Base-by-base conservation (phyloP, 2,888 invertebrate genomes). In the Notodonta dromedarius region DNA sequence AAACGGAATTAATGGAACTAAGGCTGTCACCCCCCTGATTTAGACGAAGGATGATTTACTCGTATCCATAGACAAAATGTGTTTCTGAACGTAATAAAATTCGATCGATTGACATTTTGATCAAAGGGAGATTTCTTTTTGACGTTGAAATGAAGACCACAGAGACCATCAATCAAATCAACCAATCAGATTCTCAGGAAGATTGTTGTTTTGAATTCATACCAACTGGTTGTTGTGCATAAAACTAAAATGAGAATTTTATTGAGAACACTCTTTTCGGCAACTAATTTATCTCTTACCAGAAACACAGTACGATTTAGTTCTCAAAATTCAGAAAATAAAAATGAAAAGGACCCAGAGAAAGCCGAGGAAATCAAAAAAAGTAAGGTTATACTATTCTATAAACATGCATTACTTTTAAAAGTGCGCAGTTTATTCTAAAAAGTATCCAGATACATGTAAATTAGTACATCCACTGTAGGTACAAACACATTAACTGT, bases 191-290 rank as follows among this genome's bases (percentile, higher is more conserved):
- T 35, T 35, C 35, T 24, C 24, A 24, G 24, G 24, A 24, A 24
- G 24, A 1, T 44, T 39, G n/a, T 13, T 40, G 13, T 52, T 40
- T 39, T 12, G 5, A 16, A 42, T 46, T n/a, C 39, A 9, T 4
- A 7, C 7, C 35, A 35, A 7, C 35, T 35, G 48, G 8, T 12
- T 12, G 42, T 40, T 58, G 58, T 48, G 3, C n/a, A 46, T 46
- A 40, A 58, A 50, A 57, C 51, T 62, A 78, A 68, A 72, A 91
- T 92, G 93, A 84, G 85, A 61, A 75, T 82, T 72, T 65, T 97
- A 84, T 81, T 94, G 71, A 80, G 76, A 70, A 84, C 72, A 66
- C 67, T 87, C 32, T 52, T 85, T 59, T 70, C 80, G 12, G 63
- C 70, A 11, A 69, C 69, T 55, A 86, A 82, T 67, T 58, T 82